phyloP scores from a whole-genome alignment of 2,797 vertebrate genomes.

The Nannoperca australis region DNA sequence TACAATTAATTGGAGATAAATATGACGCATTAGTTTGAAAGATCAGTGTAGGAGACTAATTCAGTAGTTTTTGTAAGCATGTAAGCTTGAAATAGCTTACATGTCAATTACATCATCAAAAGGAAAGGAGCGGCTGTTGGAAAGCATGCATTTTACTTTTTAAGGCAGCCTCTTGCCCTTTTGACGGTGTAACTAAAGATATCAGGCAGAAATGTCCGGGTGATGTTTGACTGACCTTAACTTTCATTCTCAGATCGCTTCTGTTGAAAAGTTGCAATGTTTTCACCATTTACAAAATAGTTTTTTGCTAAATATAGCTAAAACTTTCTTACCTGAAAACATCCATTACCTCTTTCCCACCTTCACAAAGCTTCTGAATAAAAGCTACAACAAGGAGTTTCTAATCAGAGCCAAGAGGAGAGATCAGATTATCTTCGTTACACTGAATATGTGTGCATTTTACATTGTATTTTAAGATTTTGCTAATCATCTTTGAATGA shows the following conservation, averaged over 20 bases:
- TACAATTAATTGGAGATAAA: constrained; percentile 13
- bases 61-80: constrained; percentile 1
- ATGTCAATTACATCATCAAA: background rate
- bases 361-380: background rate
- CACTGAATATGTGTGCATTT: background rate
- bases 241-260: background rate
- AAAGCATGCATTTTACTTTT: background rate
- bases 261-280: background rate
- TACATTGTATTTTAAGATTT: background rate
- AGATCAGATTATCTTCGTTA: background rate
- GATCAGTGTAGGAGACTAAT: background rate
- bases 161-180: background rate
- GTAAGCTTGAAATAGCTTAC: constrained; percentile 7
- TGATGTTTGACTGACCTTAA: background rate
- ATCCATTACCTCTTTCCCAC: background rate
- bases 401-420: background rate
- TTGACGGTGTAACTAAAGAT: background rate
- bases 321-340: too few relatives aligned
- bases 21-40: constrained; percentile 6
- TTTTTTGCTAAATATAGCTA: background rate
- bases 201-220: background rate
- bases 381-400: background rate
- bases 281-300: background rate
- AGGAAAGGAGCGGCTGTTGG: background rate
- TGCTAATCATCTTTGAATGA: too few relatives aligned